Conservation (phyloP, 2,888 invertebrate species). For the Idaea straminata region DNA sequence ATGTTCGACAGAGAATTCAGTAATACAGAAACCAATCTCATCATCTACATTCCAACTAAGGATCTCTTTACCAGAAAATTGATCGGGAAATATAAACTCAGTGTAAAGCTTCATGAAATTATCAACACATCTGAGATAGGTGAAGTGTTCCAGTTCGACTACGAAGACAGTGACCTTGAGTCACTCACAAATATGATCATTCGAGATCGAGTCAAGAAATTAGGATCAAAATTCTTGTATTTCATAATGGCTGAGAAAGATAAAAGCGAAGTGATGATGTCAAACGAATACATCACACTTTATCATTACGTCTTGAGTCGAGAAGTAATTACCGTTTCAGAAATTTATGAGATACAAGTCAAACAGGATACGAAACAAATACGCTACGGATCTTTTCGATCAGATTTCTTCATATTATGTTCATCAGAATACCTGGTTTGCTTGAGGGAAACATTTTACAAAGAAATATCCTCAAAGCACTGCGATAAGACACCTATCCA, state of each 20-base stretch:
- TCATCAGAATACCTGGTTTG: conserved; percentile 25
- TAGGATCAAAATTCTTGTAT: conserved; percentile 34
- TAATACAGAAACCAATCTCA: conserved; percentile 34
- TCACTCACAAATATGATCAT: conserved; percentile 33
- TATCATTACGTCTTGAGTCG: conserved; percentile 40
- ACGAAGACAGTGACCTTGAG: conserved; percentile 28
- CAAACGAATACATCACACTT: conserved; percentile 35
- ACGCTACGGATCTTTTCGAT: conserved; percentile 31
- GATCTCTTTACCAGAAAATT: conserved; percentile 31
- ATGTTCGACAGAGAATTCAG: conserved; percentile 39
- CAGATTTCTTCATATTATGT: conserved; percentile 36
- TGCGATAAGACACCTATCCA: conserved; percentile 24
- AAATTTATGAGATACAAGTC: conserved; percentile 2
- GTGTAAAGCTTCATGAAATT: conserved; percentile 29
- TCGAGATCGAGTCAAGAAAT: conserved; percentile 30
- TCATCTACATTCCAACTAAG: conserved; percentile 41
- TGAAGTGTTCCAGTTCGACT: conserved; percentile 36
- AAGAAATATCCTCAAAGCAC: conserved; percentile 27
- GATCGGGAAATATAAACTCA: conserved; percentile 18
- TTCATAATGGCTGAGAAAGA: conserved; percentile 32
- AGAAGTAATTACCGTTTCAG: conserved; percentile 31
- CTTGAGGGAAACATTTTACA: conserved; percentile 34
- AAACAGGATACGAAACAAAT: conserved; percentile 8
- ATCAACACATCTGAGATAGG: conserved; percentile 29
- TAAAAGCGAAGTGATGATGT: conserved; percentile 34